phyloP scores from a whole-genome alignment of 2,888 invertebrate species.

The Cephus pygmeus region DNA sequence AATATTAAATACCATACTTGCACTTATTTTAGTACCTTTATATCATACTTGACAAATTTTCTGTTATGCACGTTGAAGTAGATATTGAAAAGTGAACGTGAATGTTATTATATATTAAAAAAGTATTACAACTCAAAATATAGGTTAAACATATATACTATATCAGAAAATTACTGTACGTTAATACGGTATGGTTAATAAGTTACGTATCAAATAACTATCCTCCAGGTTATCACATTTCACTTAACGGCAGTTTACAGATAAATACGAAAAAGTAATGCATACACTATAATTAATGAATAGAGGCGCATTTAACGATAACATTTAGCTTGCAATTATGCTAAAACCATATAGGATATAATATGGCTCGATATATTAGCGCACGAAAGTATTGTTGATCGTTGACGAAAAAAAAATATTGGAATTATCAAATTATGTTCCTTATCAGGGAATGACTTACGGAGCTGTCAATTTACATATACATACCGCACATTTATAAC shows the following conservation, averaged over 20 bases:
- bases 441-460: neutral
- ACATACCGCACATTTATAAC: neutral
- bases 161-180: neutral
- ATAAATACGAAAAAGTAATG: neutral
- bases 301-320: neutral
- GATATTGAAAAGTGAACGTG: neutral
- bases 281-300: neutral
- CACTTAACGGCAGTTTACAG: neutral
- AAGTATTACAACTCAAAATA: neutral
- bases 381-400: neutral
- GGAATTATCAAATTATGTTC: neutral
- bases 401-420: neutral
- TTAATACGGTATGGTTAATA: neutral
- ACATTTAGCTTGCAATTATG: neutral
- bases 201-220: neutral
- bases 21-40: too few relatives aligned
- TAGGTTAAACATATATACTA: neutral
- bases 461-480: neutral
- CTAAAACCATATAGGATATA: neutral
- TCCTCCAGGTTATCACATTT: neutral
- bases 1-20: too few relatives aligned
- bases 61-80: neutral
- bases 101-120: neutral
- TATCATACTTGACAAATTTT: neutral
- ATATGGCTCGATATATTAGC: neutral